Percentiles rank a stretch among this genome's conserved stretches.
Conservation (phyloP, 2,113 vertebrate genomes). For the Penelope pileata region DNA sequence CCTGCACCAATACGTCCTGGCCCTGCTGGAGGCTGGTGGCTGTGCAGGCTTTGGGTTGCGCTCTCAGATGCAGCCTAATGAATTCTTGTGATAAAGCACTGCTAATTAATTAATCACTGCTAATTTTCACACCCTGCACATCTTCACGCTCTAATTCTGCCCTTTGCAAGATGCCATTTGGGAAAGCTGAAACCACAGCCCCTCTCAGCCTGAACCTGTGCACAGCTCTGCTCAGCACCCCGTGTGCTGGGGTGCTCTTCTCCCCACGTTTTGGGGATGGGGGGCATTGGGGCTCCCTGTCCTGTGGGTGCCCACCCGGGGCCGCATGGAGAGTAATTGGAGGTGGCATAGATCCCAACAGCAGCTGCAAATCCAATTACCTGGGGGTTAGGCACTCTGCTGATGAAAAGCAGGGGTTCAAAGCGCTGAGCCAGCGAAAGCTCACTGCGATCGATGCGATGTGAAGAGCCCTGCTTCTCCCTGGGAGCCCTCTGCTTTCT, state of each 20-base stretch:
- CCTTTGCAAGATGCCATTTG: not conserved
- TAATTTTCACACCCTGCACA: not conserved
- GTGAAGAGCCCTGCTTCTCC: not conserved
- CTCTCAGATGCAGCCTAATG: not conserved
- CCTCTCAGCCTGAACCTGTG: not conserved
- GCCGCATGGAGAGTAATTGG: not conserved
- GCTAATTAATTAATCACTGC: not conserved
- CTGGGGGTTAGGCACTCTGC: conserved; percentile 27
- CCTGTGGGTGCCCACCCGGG: not conserved
- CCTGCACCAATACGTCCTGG: accelerated
- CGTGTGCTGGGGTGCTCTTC: not conserved
- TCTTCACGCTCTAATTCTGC: not conserved
- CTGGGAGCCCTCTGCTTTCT: not conserved
- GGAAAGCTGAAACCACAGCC: not conserved
- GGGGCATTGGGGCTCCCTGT: not conserved
- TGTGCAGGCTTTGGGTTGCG: not conserved
- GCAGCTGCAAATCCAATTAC: conserved; percentile 50
- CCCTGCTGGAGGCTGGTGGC: accelerated
- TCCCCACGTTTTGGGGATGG: accelerated
- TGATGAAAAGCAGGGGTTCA: conserved; percentile 15
- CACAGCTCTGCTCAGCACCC: too few species aligned
- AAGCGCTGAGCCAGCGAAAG: conserved; percentile 53
- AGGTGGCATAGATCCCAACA: not conserved
- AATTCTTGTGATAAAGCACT: not conserved
- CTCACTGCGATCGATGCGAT: not conserved